Evolutionary conservation across 2,888 invertebrate genomes (phyloP).

Genomic region (Shargacucullia verbasci): DNA sequence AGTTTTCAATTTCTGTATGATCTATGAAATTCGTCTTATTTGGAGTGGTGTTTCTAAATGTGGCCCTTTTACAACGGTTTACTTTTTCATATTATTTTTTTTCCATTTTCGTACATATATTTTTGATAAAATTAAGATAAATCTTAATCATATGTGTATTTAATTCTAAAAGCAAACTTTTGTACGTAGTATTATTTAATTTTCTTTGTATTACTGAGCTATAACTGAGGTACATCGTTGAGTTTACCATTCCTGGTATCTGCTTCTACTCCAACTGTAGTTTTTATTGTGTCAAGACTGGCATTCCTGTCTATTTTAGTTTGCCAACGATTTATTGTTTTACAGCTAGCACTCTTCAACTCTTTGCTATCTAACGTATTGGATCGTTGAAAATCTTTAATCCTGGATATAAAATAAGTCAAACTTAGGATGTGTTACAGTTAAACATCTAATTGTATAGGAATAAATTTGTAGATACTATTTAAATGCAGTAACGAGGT

Average conservation of each 20-base stretch:
- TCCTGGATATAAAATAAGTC: conserved; percentile 67
- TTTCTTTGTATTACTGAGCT: conserved; percentile 3
- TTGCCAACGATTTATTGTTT: conserved; percentile 56
- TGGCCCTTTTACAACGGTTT: neutral
- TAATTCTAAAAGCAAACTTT: too few species aligned
- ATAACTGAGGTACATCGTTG: neutral
- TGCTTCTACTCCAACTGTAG: conserved; percentile 57
- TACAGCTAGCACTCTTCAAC: conserved; percentile 52
- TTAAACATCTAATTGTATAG: neutral
- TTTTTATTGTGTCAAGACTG: conserved; percentile 72
- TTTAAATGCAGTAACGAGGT: conserved; percentile 12
- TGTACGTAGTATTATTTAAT: neutral
- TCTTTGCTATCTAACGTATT: conserved; percentile 53
- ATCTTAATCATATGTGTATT: too few species aligned
- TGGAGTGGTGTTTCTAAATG: neutral
- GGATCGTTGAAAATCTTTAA: conserved; percentile 65
- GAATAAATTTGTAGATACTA: conserved; percentile 5
- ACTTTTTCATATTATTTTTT: too few species aligned
- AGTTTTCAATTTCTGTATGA: neutral
- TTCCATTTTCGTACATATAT: too few species aligned
- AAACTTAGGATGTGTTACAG: conserved; percentile 24
- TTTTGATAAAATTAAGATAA: too few species aligned
- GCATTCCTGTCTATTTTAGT: conserved; percentile 52
- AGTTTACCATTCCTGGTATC: conserved; percentile 47
- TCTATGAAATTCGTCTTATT: neutral